Evolutionary conservation across 2,797 vertebrate species (phyloP), one percentile per base, ranked within the genome.

Genomic region (Cirrhinus molitorella): DNA sequence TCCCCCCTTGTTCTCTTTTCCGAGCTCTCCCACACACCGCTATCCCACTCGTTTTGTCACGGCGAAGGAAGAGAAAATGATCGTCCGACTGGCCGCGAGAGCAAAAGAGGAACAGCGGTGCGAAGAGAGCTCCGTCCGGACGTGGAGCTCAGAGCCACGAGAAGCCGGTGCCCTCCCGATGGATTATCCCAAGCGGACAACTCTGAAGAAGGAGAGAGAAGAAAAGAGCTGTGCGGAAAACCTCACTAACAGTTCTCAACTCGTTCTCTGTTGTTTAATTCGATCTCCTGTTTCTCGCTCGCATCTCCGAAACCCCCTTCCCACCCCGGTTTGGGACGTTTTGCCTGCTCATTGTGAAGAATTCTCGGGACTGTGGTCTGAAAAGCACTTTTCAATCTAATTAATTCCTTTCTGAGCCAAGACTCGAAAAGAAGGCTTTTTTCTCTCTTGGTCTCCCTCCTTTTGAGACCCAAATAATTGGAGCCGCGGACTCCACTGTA

Each of bases 381-480:
- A 91, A 88, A 89, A 90, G 88, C 88, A 90, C 87, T 94, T 93
- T 93, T 91, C 90, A 90, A 92, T 94, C 91, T 88, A 94, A 95
- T 95, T 91, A 93, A 94, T 93, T 91, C 92, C 91, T 90, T 89
- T 92, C 91, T 85, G 91, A 89, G 89, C 89, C 47, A 13, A 74
- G 88, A 87, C 89, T 86, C 88, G 89, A 93, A 94, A 93, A 93
- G 89, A 92, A 49, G 88, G 83, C 85, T 84, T 85, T 84, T 87
- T 83, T 80, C 79, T 84, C 89, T 79, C 88, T 89, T 84, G 61
- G 88, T 89, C 87, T 3, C 83, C 83, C 87, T 87, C 85, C 91
- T 92, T 94, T 94, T 93, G 90, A 94, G 93, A 93, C 92, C 89
- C 88, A 94, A 94, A 94, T 94, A 94, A 95, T 94, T 95, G 92